Conservation (phyloP, 2,888 invertebrate species). For the Brachypterus glaber region DNA sequence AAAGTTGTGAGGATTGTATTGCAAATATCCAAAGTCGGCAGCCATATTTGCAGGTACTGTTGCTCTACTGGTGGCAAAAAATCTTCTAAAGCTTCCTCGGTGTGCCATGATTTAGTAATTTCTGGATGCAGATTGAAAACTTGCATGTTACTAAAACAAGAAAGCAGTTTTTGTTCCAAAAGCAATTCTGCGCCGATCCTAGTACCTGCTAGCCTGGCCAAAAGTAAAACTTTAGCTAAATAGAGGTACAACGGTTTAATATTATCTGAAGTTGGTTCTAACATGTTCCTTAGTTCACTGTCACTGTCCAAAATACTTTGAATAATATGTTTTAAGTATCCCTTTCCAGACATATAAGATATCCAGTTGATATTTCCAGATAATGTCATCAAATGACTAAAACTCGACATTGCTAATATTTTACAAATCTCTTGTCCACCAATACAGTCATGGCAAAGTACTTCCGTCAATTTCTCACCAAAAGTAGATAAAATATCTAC, state of each 20-base stretch:
- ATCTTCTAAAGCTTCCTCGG: slow-evolving; percentile 30
- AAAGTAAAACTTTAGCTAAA: slow-evolving; percentile 76
- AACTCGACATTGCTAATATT: slow-evolving; percentile 75
- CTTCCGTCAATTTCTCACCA: slow-evolving; percentile 72
- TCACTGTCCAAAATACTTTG: slow-evolving; percentile 72
- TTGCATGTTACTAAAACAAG: slow-evolving; percentile 56
- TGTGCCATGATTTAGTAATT: slow-evolving; percentile 34
- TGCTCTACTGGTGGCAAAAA: slow-evolving; percentile 56
- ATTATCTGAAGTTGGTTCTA: slow-evolving; percentile 50
- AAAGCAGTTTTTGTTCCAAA: slow-evolving; percentile 50
- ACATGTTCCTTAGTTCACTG: slow-evolving; percentile 52
- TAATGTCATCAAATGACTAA: slow-evolving; percentile 68
- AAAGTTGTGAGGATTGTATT: slow-evolving; percentile 73
- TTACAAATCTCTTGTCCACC: slow-evolving; percentile 84
- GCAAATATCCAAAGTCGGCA: slow-evolving; percentile 73
- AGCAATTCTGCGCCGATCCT: slow-evolving; percentile 57
- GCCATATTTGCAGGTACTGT: slow-evolving; percentile 73
- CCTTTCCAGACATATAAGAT: slow-evolving; percentile 50
- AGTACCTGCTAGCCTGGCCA: slow-evolving; percentile 59
- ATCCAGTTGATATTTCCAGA: slow-evolving; percentile 62
- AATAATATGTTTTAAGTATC: slow-evolving; percentile 74
- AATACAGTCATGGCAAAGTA: slow-evolving; percentile 76
- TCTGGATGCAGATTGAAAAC: slow-evolving; percentile 69
- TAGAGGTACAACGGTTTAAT: slow-evolving; percentile 75
- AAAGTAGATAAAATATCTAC: slow-evolving; percentile 60